Evolutionary conservation across 37 sponge, comb jelly and placozoan genomes (phyloP), one percentile per base, ranked within the genome.

Genomic region (Petrosia ficiformis): DNA sequence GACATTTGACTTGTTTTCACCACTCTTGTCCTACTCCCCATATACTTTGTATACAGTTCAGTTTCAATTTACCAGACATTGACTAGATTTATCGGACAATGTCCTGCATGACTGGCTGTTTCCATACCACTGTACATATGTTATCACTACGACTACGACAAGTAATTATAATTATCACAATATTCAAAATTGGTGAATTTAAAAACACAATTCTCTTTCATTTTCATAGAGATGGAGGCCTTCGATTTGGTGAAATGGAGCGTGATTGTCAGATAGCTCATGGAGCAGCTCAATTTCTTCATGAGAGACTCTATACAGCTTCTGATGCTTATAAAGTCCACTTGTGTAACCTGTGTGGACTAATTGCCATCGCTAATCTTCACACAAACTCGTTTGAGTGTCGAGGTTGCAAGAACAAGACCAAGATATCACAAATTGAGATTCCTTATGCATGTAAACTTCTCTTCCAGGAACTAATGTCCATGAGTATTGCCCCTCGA

Each of bases 201-300:
- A 34, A 35, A 39, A 32, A 35, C 34, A 40, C 25, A 40, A 42
- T 42, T 2, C 31, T 31, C 32, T 10, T 57, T 10, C 61, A 31
- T 44, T 34, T 3, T 37, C 21, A 1, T 39, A 96, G 97, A 35
- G 99, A 98, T 77, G 99, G 99, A n/a, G 99, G 99, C 57, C 75
- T 98, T 19, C 73, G 99, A 29, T 98, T 98, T 86, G 99, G 99
- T 70, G 99, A 98, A 84, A 98, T 98, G 99, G 99, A 98, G 71
- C 79, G 99, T 24, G 99, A 98, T 68, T 96, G 97, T 86, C 97
- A 96, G 75, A 93, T 98, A 54, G 96, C 99, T 2, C 99, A 98
- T 74, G 99, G 99, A 67, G 99, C 99, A 8, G 92, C 97, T 5
- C 97, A 96, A 92, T 98, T 98, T 77, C 89, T 98, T 14, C 94